Percentiles rank a stretch among this genome's conserved stretches.
Evolutionary conservation across 2,888 invertebrate species (phyloP).

Genomic region (Dicranocentrus wangi): DNA sequence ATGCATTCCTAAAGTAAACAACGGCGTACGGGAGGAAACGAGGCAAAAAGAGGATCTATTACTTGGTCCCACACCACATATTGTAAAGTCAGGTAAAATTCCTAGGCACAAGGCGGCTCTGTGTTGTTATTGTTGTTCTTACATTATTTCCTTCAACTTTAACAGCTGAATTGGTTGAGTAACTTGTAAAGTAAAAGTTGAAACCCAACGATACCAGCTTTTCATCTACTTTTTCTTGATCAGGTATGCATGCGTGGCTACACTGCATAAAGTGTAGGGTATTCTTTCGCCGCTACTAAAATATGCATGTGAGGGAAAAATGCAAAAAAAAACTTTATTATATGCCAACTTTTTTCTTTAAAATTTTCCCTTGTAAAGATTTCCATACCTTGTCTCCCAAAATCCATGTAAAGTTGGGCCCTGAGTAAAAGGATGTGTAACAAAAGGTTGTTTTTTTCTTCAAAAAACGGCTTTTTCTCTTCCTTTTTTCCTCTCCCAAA

Average conservation of each 20-base stretch:
- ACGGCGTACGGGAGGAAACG: too few species aligned
- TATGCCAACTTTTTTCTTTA: background rate
- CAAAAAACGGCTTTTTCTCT: background rate
- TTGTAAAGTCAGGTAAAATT: background rate
- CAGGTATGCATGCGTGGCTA: background rate
- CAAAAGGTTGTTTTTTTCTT: background rate
- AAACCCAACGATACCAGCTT: background rate
- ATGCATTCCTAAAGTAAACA: too few species aligned
- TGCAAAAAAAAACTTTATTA: background rate
- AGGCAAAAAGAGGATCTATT: too few species aligned
- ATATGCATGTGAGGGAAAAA: slow-evolving; percentile 1
- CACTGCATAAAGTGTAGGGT: background rate
- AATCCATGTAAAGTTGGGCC: background rate
- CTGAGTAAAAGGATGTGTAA: background rate
- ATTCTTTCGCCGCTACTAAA: background rate
- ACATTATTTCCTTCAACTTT: slow-evolving; percentile 22
- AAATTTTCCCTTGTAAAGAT: background rate
- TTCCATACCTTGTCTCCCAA: background rate
- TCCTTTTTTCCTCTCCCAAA: background rate
- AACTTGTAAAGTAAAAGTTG: background rate
- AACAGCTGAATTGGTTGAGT: slow-evolving; percentile 32
- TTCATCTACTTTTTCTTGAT: background rate
- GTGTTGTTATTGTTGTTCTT: slow-evolving; percentile 27
- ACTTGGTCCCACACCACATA: too few species aligned
- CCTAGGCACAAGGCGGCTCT: background rate